Evolutionary conservation across 2,888 invertebrate species (phyloP).

Genomic region (Aethes cnicana): DNA sequence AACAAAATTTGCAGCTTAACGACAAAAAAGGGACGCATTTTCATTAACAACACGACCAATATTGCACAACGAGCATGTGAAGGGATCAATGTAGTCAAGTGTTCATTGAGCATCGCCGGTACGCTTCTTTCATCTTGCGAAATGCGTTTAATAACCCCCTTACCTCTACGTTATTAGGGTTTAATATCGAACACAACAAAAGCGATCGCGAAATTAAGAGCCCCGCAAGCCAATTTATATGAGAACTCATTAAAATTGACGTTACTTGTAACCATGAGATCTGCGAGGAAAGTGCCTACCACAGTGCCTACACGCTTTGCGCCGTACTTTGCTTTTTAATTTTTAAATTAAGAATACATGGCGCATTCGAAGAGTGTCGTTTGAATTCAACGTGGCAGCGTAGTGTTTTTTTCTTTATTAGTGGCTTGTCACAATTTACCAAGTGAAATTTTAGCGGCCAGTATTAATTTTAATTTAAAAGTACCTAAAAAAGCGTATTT

Average conservation of each 20-base stretch:
- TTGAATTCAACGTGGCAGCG: no score
- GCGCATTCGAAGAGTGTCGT: no score
- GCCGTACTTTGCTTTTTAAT: no score
- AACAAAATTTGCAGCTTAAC: no score
- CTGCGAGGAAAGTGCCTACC: neutral
- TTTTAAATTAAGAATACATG: no score
- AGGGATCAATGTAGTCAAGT: constrained; percentile 31
- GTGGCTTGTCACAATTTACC: no score
- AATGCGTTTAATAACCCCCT: neutral
- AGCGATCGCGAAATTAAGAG: neutral
- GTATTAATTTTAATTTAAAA: no score
- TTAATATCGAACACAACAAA: neutral
- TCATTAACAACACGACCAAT: constrained; percentile 16
- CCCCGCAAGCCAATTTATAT: constrained; percentile 13
- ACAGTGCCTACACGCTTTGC: no score
- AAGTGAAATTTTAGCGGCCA: no score
- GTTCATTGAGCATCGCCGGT: constrained; percentile 19
- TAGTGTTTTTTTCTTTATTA: no score
- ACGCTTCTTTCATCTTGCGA: neutral
- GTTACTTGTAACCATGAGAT: constrained; percentile 21
- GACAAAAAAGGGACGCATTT: constrained; percentile 29
- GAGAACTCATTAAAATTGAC: constrained; percentile 6
- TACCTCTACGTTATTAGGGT: neutral
- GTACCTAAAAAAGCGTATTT: no score
- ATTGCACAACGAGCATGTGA: constrained; percentile 22